Conservation (phyloP, 2,113 vertebrate species). For the Panthera leo region DNA sequence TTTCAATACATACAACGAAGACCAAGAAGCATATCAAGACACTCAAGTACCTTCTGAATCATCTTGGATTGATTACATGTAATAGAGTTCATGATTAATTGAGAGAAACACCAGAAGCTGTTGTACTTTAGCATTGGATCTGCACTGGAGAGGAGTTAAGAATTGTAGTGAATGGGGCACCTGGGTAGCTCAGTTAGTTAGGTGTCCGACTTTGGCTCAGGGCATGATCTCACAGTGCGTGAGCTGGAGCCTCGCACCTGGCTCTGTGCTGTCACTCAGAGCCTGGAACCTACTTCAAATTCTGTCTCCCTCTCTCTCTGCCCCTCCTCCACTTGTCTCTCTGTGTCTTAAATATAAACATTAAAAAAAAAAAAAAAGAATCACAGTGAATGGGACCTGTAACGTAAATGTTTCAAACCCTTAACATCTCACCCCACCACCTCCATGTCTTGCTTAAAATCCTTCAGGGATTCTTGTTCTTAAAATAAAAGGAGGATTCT, state of each 20-base stretch:
- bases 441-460: not conserved
- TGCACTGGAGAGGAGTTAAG: not conserved
- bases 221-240: no score
- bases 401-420: not conserved
- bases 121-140: not conserved
- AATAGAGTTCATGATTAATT: slow-evolving; percentile 68
- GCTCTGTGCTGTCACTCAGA: no score
- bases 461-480: not conserved
- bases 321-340: no score
- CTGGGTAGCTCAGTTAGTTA: no score
- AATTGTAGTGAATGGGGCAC: not conserved
- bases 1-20: slow-evolving; percentile 44
- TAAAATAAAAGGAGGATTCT: not conserved
- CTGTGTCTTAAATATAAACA: no score
- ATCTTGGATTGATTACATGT: slow-evolving; percentile 72
- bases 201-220: no score
- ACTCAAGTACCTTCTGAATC: slow-evolving; percentile 55
- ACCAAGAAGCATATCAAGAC: slow-evolving; percentile 51
- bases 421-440: not conserved
- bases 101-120: slow-evolving; percentile 20
- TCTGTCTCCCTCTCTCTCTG: no score
- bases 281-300: no score
- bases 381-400: not conserved
- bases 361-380: not conserved
- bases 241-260: no score